These are phyloP conservation scores for Drosophila cracens DNA, from an alignment of 2,888 invertebrate species.

Conservation along the genomic window DNA sequence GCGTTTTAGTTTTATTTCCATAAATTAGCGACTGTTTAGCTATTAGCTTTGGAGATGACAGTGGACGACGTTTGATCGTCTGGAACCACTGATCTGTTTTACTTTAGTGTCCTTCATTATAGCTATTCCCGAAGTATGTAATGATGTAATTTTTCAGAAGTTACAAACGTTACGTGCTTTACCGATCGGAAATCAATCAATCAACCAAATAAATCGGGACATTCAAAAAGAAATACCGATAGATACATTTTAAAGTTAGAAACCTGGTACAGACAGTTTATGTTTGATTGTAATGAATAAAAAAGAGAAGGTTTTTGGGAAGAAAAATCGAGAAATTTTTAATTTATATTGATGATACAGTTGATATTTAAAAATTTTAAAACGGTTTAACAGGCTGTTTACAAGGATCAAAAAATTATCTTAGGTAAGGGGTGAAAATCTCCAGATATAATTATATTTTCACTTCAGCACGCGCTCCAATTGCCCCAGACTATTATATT, in stretches of 20 bases:
- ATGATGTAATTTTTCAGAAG: no score
- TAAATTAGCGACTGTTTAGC: neutral
- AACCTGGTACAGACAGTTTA: no score
- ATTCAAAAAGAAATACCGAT: neutral
- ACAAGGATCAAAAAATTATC: neutral
- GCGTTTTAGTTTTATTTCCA: neutral
- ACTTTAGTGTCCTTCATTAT: neutral
- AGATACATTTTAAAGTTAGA: neutral
- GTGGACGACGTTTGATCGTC: neutral
- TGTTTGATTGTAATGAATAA: neutral
- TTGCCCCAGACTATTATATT: conserved; percentile 83
- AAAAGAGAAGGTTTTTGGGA: accelerated
- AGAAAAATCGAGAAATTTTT: neutral
- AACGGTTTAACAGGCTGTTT: neutral
- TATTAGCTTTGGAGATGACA: neutral
- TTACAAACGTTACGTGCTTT: neutral
- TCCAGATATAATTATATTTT: neutral
- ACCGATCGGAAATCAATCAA: neutral
- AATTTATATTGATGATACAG: neutral
- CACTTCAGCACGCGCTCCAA: conserved; percentile 82
- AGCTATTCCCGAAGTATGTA: no score
- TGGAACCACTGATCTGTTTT: neutral
- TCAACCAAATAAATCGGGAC: neutral
- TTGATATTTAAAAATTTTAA: neutral
- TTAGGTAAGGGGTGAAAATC: neutral